phyloP scores from a whole-genome alignment of 2,888 invertebrate species.

The Polydrusus cervinus region DNA sequence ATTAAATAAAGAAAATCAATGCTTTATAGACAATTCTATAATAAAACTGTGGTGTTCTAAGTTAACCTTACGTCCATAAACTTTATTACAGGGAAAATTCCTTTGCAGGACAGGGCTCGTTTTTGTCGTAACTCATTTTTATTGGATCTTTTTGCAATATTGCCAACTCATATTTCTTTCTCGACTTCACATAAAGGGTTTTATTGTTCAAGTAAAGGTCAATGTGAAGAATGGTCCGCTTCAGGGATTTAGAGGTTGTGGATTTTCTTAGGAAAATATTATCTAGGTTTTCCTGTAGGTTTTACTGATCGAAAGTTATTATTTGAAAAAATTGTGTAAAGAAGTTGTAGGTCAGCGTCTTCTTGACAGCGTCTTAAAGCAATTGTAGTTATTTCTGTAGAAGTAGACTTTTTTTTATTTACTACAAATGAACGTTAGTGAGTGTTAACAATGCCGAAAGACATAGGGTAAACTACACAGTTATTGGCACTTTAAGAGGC shows the following conservation, averaged over 20 bases:
- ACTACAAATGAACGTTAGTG: no score
- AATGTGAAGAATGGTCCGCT: slow-evolving; percentile 15
- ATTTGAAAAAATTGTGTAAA: neutral
- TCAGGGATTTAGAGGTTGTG: slow-evolving; percentile 15
- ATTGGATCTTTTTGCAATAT: slow-evolving; percentile 30
- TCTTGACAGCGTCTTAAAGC: no score
- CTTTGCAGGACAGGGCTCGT: slow-evolving; percentile 19
- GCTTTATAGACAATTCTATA: slow-evolving; percentile 19
- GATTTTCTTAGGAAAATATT: slow-evolving; percentile 6
- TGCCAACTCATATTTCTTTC: slow-evolving; percentile 35
- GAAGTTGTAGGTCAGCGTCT: no score
- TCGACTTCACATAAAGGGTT: slow-evolving; percentile 14
- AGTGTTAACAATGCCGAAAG: no score
- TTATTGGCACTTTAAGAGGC: no score
- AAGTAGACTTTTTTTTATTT: no score
- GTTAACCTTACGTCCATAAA: slow-evolving; percentile 30
- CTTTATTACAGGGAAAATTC: slow-evolving; percentile 39
- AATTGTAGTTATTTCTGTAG: no score
- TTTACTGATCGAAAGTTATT: neutral
- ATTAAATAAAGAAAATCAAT: slow-evolving; percentile 7
- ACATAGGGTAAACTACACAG: no score
- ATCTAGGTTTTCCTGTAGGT: slow-evolving; percentile 2
- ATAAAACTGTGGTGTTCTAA: neutral
- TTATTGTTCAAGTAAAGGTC: slow-evolving; percentile 27
- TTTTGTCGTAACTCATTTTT: slow-evolving; percentile 32